Evolutionary conservation across 2,888 invertebrate species (phyloP).

Genomic region (Phrixothrix hirtus): DNA sequence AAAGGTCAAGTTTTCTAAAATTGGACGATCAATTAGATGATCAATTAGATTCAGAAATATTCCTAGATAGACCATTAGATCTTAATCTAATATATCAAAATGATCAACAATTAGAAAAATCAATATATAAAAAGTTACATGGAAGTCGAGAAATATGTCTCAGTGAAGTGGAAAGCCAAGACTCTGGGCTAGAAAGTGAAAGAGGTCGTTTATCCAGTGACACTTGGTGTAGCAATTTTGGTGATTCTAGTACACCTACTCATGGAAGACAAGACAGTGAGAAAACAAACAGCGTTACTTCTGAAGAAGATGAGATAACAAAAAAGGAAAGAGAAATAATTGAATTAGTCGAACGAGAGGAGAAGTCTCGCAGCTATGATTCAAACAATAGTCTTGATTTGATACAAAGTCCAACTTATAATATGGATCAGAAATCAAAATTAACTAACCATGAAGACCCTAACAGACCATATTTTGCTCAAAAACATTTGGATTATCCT

Average conservation of each 20-base stretch:
- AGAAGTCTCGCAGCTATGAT: constrained; percentile 57
- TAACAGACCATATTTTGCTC: constrained; percentile 45
- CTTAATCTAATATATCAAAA: constrained; percentile 80
- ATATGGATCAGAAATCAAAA: constrained; percentile 6
- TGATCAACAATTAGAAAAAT: constrained; percentile 76
- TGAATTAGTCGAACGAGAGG: constrained; percentile 64
- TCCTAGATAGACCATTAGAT: constrained; percentile 74
- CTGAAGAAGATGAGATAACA: constrained; percentile 77
- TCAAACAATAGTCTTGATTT: background rate
- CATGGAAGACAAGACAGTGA: constrained; percentile 83
- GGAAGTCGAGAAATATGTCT: constrained; percentile 45
- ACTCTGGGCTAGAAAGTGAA: constrained; percentile 78
- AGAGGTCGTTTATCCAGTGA: constrained; percentile 59
- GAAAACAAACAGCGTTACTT: constrained; percentile 70
- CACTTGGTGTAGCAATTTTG: constrained; percentile 60
- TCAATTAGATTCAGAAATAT: constrained; percentile 70
- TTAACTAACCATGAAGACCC: constrained; percentile 47
- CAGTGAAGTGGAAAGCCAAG: constrained; percentile 66
- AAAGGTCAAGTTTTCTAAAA: constrained; percentile 83
- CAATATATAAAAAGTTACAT: constrained; percentile 67
- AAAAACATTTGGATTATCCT: constrained; percentile 12
- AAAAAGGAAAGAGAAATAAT: constrained; percentile 69
- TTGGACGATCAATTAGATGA: constrained; percentile 75
- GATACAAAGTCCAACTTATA: background rate
- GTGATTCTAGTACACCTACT: constrained; percentile 45